Base-by-base conservation (phyloP, 2,888 invertebrate genomes). In the Melipona beecheii region DNA sequence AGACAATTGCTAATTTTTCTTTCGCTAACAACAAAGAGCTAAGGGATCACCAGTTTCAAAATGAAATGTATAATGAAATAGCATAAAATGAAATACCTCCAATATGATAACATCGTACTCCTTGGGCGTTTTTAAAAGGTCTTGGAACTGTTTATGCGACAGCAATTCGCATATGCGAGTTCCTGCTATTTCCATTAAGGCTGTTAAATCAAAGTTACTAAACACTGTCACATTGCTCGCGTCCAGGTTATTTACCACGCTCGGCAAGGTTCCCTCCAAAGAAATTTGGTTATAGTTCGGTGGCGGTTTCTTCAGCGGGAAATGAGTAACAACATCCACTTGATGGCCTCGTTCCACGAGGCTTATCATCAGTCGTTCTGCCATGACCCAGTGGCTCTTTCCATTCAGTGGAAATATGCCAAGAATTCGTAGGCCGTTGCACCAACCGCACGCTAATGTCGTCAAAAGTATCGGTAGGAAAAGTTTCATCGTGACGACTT, bases 331-430 rank as follows among this genome's bases (percentile, higher is more conserved):
- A 0, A 94, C 93, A 60, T 94, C 95, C 3, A 95, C 95, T 75
- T 95, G 95, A 86, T 96, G 96, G 0, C 96, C 95, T 0, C 94
- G 91, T 19, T 91, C 87, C 0, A 95, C 93, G 1, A 96, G 92
- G n/a, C 94, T 95, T 62, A 93, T 93, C 74, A 95, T 93, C 54
- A 96, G 77, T 0, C 94, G 90, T 58, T 94, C 94, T 60, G 93
- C 93, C 94, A 95, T 95, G 80, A 95, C 92, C 74, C 94, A 95
- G 79, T 96, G 96, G 72, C 95, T 95, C 77, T 93, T 95, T 0
- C 95, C 95, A 11, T 95, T 94, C 78, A 95, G 92, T 0, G 95
- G 94, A 76, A 95, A 95, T 0, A 95, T 50, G 0, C 95, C 95
- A 13, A 96, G 91, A 81, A 96, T 95, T 78, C 94, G 93, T 0